Percentiles rank a stretch among this genome's conserved stretches.
Evolutionary conservation across 2,888 invertebrate genomes (phyloP).

Genomic region (Sericinus montela): DNA sequence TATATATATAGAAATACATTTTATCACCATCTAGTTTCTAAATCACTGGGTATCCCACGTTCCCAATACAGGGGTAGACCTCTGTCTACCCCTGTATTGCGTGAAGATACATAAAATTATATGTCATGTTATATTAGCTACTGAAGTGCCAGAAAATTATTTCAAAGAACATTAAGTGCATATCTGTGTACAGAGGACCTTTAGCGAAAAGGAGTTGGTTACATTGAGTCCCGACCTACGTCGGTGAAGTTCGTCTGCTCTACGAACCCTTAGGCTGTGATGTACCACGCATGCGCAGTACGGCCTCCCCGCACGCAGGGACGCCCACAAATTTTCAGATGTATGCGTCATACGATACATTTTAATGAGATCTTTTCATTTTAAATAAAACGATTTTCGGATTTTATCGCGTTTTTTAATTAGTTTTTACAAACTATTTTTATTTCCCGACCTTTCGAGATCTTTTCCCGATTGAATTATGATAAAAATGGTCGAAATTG

Average conservation of each 20-base stretch:
- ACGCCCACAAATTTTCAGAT: slow-evolving; percentile 30
- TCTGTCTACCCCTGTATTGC: too few relatives aligned
- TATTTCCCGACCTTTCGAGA: too few relatives aligned
- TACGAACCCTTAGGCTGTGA: slow-evolving; percentile 8
- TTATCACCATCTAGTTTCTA: too few relatives aligned
- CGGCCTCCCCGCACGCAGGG: slow-evolving; percentile 19
- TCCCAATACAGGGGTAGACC: too few relatives aligned
- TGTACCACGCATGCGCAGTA: slow-evolving; percentile 26
- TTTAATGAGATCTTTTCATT: slow-evolving; percentile 20
- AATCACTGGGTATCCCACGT: too few relatives aligned
- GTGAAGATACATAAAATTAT: too few relatives aligned
- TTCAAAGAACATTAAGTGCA: slow-evolving; percentile 7
- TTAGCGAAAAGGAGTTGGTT: slow-evolving; percentile 10
- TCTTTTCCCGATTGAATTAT: too few relatives aligned
- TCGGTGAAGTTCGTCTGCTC: slow-evolving; percentile 1
- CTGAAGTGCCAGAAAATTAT: slow-evolving; percentile 13
- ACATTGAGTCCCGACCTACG: slow-evolving; percentile 11
- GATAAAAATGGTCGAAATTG: neutral
- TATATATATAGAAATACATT: too few relatives aligned
- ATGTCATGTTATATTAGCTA: too few relatives aligned
- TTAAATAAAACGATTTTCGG: too few relatives aligned
- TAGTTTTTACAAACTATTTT: too few relatives aligned
- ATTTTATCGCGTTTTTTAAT: too few relatives aligned
- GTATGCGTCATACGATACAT: slow-evolving; percentile 15
- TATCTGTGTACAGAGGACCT: slow-evolving; percentile 11